Percentiles rank a stretch among this genome's conserved stretches.
Conservation (phyloP, 2,113 vertebrate genomes). For the Xyliphius kryptos region DNA sequence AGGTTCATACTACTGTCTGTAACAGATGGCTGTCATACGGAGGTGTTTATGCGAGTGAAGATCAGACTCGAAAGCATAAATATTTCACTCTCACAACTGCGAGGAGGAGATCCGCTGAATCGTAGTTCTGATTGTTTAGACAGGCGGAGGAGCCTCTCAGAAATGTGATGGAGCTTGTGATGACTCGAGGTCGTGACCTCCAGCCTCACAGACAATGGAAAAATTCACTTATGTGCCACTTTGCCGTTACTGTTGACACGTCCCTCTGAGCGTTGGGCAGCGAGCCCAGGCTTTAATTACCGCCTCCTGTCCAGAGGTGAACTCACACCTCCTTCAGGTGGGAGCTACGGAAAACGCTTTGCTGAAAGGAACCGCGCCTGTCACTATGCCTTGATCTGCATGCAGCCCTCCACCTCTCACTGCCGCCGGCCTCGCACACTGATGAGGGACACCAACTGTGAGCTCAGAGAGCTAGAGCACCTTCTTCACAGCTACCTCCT, state of each 20-base stretch:
- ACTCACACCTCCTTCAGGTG: conserved; percentile 28
- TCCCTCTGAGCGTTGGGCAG: conserved; percentile 10
- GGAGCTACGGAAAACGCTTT: background rate
- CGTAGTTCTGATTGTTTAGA: too few relatives aligned
- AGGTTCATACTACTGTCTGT: too few relatives aligned
- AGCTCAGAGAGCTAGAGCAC: too few relatives aligned
- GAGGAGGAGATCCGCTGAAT: too few relatives aligned
- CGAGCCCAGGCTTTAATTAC: conserved; percentile 28
- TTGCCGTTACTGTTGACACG: conserved; percentile 18
- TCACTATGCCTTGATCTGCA: conserved; percentile 33
- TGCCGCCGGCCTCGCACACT: conserved; percentile 23
- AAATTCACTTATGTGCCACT: conserved; percentile 28
- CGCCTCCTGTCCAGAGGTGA: conserved; percentile 20
- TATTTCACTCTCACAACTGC: too few relatives aligned
- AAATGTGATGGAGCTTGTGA: conserved; percentile 38
- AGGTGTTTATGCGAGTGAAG: too few relatives aligned
- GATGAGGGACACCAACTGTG: conserved; percentile 25
- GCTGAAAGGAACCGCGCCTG: background rate
- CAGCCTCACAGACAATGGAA: conserved; percentile 28
- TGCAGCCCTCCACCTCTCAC: conserved; percentile 11
- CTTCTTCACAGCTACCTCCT: too few relatives aligned
- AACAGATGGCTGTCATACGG: too few relatives aligned
- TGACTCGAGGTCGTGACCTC: conserved; percentile 44
- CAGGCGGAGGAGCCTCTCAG: conserved; percentile 36
- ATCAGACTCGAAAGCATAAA: too few relatives aligned